Conservation (phyloP, 2,888 invertebrate species). For the Agonopterix subpropinquella region DNA sequence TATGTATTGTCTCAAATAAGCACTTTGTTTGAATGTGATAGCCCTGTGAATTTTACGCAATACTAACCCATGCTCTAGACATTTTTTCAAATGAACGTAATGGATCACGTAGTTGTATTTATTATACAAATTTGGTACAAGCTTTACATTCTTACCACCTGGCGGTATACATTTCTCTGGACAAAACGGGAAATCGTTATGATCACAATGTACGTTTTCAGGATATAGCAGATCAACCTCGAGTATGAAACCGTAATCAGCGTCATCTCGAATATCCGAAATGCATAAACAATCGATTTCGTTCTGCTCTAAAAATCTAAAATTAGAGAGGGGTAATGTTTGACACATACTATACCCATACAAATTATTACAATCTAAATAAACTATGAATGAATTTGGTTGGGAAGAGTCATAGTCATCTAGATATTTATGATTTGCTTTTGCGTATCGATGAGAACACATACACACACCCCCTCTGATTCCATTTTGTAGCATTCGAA, state of each 20-base stretch:
- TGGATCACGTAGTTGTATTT: no score
- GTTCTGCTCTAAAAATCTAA: neutral
- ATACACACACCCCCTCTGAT: conserved; percentile 1
- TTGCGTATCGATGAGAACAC: neutral
- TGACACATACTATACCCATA: neutral
- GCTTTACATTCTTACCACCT: no score
- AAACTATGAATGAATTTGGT: neutral
- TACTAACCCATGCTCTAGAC: no score
- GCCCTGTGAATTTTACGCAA: no score
- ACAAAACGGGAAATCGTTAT: no score
- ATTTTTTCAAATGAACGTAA: no score
- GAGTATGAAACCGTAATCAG: conserved; percentile 17
- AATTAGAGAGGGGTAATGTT: neutral
- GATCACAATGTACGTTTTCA: conserved; percentile 18
- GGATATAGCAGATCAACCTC: conserved; percentile 31
- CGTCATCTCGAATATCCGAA: no score
- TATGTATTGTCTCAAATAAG: no score
- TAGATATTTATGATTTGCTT: conserved; percentile 1
- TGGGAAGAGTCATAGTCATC: neutral
- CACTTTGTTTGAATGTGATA: no score
- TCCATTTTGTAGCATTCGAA: conserved; percentile 1
- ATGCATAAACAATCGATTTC: no score
- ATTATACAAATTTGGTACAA: no score
- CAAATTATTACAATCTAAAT: neutral
- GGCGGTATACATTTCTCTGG: no score